A percentile compares a stretch with the other conserved stretches of the same genome.
Evolutionary conservation across 2,797 vertebrate genomes (phyloP).

Genomic region (Botia almorhae): DNA sequence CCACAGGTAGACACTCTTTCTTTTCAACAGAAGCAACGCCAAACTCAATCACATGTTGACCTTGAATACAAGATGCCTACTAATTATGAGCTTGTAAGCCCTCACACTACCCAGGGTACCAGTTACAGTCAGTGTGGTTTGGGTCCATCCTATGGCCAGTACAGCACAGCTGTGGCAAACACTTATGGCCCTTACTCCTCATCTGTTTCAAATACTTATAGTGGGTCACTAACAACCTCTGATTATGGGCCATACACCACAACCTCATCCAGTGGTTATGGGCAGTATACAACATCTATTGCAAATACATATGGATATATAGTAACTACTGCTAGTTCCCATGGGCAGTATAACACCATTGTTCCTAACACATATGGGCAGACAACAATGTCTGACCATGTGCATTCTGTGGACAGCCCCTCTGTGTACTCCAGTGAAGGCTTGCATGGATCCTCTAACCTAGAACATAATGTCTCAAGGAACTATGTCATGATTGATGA

Average conservation of each 20-base stretch:
- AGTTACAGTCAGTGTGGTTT: conserved; percentile 77
- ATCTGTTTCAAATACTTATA: conserved; percentile 74
- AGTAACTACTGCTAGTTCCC: conserved; percentile 77
- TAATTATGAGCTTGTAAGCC: conserved; percentile 92
- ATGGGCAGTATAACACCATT: conserved; percentile 79
- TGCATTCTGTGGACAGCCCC: conserved; percentile 79
- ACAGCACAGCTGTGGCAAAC: conserved; percentile 73
- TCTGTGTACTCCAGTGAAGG: conserved; percentile 88
- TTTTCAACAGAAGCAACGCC: conserved; percentile 88
- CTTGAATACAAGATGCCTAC: conserved; percentile 95
- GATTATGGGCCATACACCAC: conserved; percentile 79
- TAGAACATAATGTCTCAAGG: conserved; percentile 94
- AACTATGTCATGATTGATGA: conserved; percentile 99
- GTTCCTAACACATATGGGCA: conserved; percentile 82
- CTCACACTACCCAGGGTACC: conserved; percentile 83
- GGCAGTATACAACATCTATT: conserved; percentile 76
- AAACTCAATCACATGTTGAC: conserved; percentile 89
- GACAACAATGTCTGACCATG: conserved; percentile 71
- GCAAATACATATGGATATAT: conserved; percentile 79
- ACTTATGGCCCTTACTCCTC: conserved; percentile 77
- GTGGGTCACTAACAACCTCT: conserved; percentile 72
- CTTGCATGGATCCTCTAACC: conserved; percentile 85
- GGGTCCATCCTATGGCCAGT: conserved; percentile 77
- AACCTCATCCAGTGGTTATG: conserved; percentile 78
- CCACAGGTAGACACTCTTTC: conserved; percentile 81